Evolutionary conservation across 2,888 invertebrate genomes (phyloP).

Genomic region (Caenorhabditis sp.): DNA sequence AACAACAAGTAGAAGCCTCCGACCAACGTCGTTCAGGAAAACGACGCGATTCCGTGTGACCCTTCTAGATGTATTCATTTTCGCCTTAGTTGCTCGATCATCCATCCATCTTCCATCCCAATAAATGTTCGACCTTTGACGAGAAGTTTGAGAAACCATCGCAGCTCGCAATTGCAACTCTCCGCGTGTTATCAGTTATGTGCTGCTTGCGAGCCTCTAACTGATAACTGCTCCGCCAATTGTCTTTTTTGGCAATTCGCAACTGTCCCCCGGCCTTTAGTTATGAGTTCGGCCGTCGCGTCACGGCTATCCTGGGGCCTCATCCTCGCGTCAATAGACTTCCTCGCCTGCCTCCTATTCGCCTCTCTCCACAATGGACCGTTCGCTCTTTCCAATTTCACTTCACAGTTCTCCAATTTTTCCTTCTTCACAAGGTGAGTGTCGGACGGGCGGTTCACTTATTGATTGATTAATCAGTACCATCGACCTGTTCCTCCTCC

Average conservation of each 20-base stretch:
- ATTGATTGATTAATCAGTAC: conserved; percentile 55
- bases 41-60: conserved; percentile 2
- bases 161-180: conserved; percentile 14
- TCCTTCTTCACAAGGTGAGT: conserved; percentile 66
- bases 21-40: neutral
- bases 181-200: conserved; percentile 15
- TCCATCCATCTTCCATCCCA: conserved; percentile 5
- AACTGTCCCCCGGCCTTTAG: neutral
- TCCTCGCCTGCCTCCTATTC: conserved; percentile 59
- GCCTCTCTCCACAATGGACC: conserved; percentile 65
- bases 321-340: conserved; percentile 55
- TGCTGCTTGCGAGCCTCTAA: conserved; percentile 3
- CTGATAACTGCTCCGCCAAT: conserved; percentile 32
- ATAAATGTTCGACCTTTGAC: neutral
- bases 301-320: conserved; percentile 62
- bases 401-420: conserved; percentile 65
- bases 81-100: neutral
- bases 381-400: conserved; percentile 64
- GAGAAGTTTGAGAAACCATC: neutral
- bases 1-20: conserved; percentile 62
- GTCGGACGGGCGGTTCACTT: neutral
- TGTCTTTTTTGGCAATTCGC: conserved; percentile 20
- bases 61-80: conserved; percentile 4
- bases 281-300: conserved; percentile 50
- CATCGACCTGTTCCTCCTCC: conserved; percentile 73